Base-by-base conservation (phyloP, 2,797 vertebrate species). In the Poecilia picta region DNA sequence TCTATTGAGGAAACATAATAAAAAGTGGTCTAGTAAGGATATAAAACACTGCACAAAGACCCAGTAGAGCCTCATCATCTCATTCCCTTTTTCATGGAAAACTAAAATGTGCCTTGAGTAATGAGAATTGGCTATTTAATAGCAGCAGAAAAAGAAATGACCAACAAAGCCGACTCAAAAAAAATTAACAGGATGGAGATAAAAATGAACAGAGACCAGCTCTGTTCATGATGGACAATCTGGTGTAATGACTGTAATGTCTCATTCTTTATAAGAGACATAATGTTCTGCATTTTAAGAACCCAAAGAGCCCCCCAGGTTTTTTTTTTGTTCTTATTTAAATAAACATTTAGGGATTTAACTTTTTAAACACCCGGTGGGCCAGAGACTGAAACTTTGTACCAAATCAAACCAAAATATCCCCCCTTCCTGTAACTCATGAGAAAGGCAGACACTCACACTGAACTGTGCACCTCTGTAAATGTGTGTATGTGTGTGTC, bases 401-500 rank as follows among this genome's bases (percentile, higher is more conserved):
- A 41, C 23, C 39, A 25, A 70, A 23, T 23, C 64, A 13, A n/a
- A 71, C 13, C 23, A n/a, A 43, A 43, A 43, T 28, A 18, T 20
- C 13, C 41, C 43, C 7, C 15, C n/a, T 45, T 28, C 72, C n/a
- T 62, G 28, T 75, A 62, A 28, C 7, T 33, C 33, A 39, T 39
- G 7, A 23, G 33, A 84, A 71, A 76, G 28, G 31, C 36, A 59
- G 74, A 73, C 79, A 87, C 77, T 89, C 51, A 62, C 73, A 45
- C 77, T 51, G 87, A 51, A 82, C 76, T 90, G 59, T 91, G 80
- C 85, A 83, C 84, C 78, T 92, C 72, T 93, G 73, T 91, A 76
- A 91, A 91, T 91, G 86, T 90, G 82, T 90, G 82, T 92, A 71
- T 89, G 82, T 90, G 86, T 94, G 85, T 90, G 86, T 91, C 82